Evolutionary conservation across 2,888 invertebrate species (phyloP).

Genomic region (Hesperia comma): DNA sequence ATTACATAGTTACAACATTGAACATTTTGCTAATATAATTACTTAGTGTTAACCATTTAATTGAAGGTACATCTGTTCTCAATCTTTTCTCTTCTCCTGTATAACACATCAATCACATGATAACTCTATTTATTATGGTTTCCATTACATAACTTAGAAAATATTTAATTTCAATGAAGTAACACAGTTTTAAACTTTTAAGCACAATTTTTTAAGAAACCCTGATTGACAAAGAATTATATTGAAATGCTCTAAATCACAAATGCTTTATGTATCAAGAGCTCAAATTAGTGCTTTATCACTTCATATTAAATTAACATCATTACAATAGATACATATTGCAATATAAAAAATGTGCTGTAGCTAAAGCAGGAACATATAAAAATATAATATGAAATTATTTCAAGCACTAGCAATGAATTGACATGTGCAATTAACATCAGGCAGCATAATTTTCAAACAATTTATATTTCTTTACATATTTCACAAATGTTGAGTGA

Average conservation of each 20-base stretch:
- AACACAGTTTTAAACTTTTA: neutral
- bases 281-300: too few relatives aligned
- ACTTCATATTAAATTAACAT: too few relatives aligned
- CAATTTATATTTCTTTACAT: too few relatives aligned
- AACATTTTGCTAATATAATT: constrained; percentile 28
- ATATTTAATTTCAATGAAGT: neutral
- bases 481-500: neutral
- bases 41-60: neutral
- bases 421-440: too few relatives aligned
- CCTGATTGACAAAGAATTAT: constrained; percentile 16
- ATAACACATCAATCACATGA: neutral
- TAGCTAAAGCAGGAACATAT: neutral
- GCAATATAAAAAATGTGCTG: too few relatives aligned
- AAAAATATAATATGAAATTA: too few relatives aligned
- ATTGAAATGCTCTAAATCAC: constrained; percentile 17
- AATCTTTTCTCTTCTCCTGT: constrained; percentile 10
- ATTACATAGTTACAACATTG: constrained; percentile 5
- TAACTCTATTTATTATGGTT: constrained; percentile 2
- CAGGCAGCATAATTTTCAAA: too few relatives aligned
- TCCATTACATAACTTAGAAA: neutral
- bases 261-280: constrained; percentile 4
- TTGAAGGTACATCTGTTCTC: constrained; percentile 10
- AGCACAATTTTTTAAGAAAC: constrained; percentile 13
- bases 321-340: too few relatives aligned
- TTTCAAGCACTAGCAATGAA: too few relatives aligned